Conservation (phyloP, 1,140 invertebrate species). For the Polypedilum pembai region DNA sequence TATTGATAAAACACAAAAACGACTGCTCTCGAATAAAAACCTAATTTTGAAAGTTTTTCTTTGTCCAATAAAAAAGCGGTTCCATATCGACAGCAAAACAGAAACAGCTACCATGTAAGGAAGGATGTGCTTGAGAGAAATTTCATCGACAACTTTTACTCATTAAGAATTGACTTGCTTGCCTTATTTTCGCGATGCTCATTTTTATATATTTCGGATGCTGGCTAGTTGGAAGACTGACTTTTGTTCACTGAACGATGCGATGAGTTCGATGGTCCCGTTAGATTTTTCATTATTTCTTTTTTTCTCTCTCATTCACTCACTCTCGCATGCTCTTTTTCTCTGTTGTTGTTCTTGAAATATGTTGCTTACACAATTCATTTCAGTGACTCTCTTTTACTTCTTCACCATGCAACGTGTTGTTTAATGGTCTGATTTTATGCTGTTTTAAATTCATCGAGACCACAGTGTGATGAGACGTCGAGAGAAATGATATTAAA, state of each 20-base stretch:
- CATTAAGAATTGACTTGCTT: neutral
- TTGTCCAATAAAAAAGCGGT: neutral
- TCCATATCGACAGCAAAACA: neutral
- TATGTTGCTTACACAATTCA: neutral
- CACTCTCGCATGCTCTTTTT: neutral
- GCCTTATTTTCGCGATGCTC: neutral
- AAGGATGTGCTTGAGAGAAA: neutral
- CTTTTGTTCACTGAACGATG: neutral
- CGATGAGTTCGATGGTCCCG: neutral
- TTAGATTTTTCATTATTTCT: constrained; percentile 8
- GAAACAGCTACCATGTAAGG: neutral
- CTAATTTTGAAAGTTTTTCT: neutral
- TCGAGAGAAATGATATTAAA: neutral
- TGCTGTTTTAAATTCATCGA: neutral
- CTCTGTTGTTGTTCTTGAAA: neutral
- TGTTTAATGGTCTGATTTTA: neutral
- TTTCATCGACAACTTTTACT: neutral
- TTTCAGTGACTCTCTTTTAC: neutral
- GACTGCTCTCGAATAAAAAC: neutral
- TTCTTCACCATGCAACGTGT: neutral
- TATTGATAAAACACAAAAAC: neutral
- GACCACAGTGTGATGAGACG: neutral
- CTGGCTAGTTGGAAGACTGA: neutral
- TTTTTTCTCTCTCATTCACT: neutral
- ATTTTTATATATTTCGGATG: neutral